Percentiles rank a stretch among this genome's conserved stretches.
phyloP scores from a whole-genome alignment of 2,888 invertebrate genomes.

The Drosophila borborema region DNA sequence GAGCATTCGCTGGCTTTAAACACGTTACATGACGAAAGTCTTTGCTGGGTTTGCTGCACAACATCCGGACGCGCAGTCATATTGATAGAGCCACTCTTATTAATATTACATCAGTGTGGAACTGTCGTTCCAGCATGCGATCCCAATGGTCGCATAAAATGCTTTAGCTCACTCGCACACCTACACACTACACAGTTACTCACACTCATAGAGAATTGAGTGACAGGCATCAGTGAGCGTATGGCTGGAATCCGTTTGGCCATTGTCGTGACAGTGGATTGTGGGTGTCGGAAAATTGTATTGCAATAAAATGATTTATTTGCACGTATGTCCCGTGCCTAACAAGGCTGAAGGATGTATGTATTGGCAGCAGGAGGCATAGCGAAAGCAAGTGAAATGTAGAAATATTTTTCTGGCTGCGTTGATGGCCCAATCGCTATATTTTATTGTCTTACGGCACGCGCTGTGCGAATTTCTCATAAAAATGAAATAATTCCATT shows the following conservation, averaged over 20 bases:
- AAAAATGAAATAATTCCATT: slow-evolving; percentile 74
- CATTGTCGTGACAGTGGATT: slow-evolving; percentile 28
- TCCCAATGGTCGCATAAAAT: slow-evolving; percentile 74
- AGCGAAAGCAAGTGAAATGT: slow-evolving; percentile 51
- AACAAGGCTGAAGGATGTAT: slow-evolving; percentile 4
- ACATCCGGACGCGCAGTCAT: slow-evolving; percentile 65
- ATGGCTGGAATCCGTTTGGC: slow-evolving; percentile 56
- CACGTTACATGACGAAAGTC: slow-evolving; percentile 32
- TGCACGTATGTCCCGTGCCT: slow-evolving; percentile 41
- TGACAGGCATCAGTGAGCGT: slow-evolving; percentile 31
- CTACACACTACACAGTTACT: slow-evolving; percentile 14
- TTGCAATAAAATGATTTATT: slow-evolving; percentile 79
- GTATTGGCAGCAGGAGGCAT: slow-evolving; percentile 7
- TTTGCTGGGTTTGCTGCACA: slow-evolving; percentile 26
- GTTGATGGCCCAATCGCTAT: slow-evolving; percentile 39
- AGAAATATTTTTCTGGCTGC: slow-evolving; percentile 50
- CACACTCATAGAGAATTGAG: slow-evolving; percentile 15
- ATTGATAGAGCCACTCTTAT: slow-evolving; percentile 72
- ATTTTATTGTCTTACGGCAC: slow-evolving; percentile 72
- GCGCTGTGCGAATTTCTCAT: slow-evolving; percentile 62
- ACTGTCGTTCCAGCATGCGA: slow-evolving; percentile 47
- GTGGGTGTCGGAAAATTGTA: slow-evolving; percentile 54
- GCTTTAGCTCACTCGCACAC: slow-evolving; percentile 39
- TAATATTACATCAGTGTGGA: slow-evolving; percentile 73
- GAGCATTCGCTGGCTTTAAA: slow-evolving; percentile 35